Percentiles rank a stretch among this genome's conserved stretches.
Evolutionary conservation across 2,888 invertebrate genomes (phyloP).

Genomic region (Xestobium rufovillosum): DNA sequence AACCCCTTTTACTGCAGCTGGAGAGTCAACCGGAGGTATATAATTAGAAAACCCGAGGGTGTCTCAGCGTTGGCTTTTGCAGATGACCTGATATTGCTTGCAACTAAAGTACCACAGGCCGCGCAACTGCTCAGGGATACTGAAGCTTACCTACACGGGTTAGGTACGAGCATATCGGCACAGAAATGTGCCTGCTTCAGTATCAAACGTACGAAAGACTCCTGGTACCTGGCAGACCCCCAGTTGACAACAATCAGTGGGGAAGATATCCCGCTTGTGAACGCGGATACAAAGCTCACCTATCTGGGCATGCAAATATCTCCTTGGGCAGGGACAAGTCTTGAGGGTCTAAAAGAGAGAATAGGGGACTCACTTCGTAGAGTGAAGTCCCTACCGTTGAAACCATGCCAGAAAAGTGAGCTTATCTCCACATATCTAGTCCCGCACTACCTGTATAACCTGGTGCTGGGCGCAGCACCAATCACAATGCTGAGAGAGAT

Average conservation of each 20-base stretch:
- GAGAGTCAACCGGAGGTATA: constrained; percentile 25
- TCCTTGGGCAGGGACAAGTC: constrained; percentile 25
- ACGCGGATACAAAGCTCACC: constrained; percentile 25
- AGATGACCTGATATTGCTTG: constrained; percentile 35
- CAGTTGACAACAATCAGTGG: constrained; percentile 16
- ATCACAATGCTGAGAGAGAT: constrained; percentile 19
- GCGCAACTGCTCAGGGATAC: constrained; percentile 26
- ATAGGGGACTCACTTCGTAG: constrained; percentile 23
- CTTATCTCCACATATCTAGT: constrained; percentile 35
- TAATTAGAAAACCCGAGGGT: constrained; percentile 9
- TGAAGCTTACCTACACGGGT: constrained; percentile 23
- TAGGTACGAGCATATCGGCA: constrained; percentile 26
- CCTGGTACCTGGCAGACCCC: constrained; percentile 3
- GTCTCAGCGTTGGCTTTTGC: constrained; percentile 36
- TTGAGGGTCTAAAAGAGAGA: constrained; percentile 18
- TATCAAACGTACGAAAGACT: constrained; percentile 3
- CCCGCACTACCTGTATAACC: constrained; percentile 34
- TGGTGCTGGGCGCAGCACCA: constrained; percentile 31
- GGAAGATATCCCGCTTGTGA: constrained; percentile 22
- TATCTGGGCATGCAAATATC: constrained; percentile 31
- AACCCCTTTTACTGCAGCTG: constrained; percentile 27
- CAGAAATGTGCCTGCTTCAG: constrained; percentile 3
- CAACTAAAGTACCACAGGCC: constrained; percentile 30
- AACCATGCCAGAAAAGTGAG: constrained; percentile 37
- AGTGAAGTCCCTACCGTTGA: constrained; percentile 29